phyloP scores from a whole-genome alignment of 2,888 invertebrate species.

The Cephus pulcher region DNA sequence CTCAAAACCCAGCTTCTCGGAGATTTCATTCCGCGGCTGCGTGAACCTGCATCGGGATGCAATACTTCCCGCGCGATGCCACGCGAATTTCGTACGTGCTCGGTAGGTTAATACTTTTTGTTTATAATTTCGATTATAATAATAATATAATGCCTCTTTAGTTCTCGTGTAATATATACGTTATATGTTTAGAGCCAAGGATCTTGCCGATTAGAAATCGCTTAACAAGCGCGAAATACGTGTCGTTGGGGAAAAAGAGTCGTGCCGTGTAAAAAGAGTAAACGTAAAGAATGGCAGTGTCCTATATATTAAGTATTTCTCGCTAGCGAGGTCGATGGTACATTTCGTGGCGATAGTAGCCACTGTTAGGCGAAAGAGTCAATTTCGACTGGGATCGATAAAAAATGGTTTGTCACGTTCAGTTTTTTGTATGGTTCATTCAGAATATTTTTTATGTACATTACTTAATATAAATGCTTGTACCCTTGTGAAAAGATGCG shows the following conservation, averaged over 20 bases:
- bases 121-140: neutral
- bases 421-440: neutral
- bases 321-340: neutral
- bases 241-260: neutral
- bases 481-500: neutral
- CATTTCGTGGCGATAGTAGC: neutral
- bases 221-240: neutral
- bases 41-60: neutral
- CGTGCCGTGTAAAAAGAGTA: neutral
- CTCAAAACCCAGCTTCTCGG: neutral
- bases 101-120: neutral
- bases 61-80: neutral
- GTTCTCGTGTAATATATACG: neutral
- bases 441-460: neutral
- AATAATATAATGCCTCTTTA: neutral
- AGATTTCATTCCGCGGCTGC: slow-evolving; percentile 7
- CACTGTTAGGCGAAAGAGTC: neutral
- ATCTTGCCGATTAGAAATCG: neutral
- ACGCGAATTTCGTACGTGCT: neutral
- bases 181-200: neutral
- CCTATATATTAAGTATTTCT: neutral
- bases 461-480: neutral
- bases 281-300: neutral
- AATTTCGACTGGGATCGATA: neutral
- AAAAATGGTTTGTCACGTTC: neutral